Evolutionary conservation across 2,113 vertebrate genomes (phyloP).

Genomic region (Probosciger aterrimus): DNA sequence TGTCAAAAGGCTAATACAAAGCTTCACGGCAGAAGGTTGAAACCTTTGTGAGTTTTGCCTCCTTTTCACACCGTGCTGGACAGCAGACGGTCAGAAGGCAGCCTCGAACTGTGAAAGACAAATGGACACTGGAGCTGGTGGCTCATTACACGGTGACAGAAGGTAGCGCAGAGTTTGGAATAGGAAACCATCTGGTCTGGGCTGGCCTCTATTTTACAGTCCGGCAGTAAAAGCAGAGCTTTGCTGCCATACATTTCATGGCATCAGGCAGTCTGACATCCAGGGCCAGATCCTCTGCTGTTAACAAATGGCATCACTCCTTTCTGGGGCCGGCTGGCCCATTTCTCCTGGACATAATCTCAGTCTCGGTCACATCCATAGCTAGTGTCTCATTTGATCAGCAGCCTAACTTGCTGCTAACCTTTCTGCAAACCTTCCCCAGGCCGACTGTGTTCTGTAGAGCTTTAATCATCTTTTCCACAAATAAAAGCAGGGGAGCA

Average conservation of each 20-base stretch:
- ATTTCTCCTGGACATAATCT: neutral
- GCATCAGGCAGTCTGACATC: neutral
- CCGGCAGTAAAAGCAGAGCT: neutral
- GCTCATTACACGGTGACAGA: conserved; percentile 39
- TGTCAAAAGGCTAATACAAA: conserved; percentile 6
- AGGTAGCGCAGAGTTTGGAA: neutral
- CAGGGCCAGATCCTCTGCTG: neutral
- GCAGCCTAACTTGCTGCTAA: conserved; percentile 4
- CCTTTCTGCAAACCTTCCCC: neutral
- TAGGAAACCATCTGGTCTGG: conserved; percentile 44
- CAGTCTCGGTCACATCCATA: neutral
- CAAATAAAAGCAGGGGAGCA: conserved; percentile 29
- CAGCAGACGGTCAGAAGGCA: conserved; percentile 35
- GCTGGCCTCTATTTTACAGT: conserved; percentile 14
- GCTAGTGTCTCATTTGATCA: neutral
- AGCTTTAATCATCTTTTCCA: conserved; percentile 31
- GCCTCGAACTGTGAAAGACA: neutral
- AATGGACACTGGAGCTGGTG: conserved; percentile 29
- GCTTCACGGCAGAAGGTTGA: neutral
- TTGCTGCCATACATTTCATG: neutral
- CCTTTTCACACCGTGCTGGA: neutral
- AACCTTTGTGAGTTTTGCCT: conserved; percentile 18
- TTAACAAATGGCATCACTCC: neutral
- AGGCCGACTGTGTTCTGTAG: neutral
- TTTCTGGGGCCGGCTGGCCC: neutral